Percentiles rank a stretch among this genome's conserved stretches.
These are phyloP conservation scores for Tetragnatha montana DNA, from an alignment of 2,888 invertebrate species.

Conservation along the genomic window DNA sequence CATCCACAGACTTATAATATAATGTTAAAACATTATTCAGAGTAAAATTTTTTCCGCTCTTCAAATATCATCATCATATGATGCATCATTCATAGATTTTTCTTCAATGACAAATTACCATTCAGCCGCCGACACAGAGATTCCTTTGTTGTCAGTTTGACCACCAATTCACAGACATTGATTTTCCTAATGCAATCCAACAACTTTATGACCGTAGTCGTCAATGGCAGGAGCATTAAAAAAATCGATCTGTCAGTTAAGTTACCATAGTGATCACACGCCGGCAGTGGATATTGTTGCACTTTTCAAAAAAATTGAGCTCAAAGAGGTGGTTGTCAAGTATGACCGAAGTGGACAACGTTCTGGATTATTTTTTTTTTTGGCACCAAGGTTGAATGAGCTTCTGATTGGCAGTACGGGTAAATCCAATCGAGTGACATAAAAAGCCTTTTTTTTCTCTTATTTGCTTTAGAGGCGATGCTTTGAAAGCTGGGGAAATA, in stretches of 20 bases:
- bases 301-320: background rate
- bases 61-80: too few relatives aligned
- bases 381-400: background rate
- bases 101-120: background rate
- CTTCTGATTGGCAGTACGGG: background rate
- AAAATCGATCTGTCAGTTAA: background rate
- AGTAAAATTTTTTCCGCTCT: too few relatives aligned
- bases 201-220: background rate
- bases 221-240: background rate
- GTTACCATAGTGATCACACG: background rate
- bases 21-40: too few relatives aligned
- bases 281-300: background rate
- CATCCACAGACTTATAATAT: too few relatives aligned
- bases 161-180: background rate
- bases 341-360: background rate
- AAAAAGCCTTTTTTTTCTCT: background rate
- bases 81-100: too few relatives aligned
- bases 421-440: background rate
- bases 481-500: background rate
- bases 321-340: background rate
- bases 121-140: background rate
- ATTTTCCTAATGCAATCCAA: background rate
- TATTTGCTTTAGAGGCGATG: background rate
- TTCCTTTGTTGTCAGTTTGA: background rate
- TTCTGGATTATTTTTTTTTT: background rate